Base-by-base conservation (phyloP, 2,797 vertebrate genomes). In the Rachycentron canadum region DNA sequence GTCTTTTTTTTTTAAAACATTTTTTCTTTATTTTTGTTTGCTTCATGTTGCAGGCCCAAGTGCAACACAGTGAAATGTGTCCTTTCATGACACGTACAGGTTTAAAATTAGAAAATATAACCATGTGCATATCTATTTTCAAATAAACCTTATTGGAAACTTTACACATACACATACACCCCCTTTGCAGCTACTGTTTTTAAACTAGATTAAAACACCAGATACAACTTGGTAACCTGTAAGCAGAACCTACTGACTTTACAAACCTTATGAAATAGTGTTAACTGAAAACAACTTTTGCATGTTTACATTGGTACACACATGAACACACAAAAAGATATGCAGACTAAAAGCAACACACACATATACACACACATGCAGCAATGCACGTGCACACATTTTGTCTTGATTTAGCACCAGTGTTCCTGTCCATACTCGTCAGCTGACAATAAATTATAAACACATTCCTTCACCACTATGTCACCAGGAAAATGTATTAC, bases 321-420 rank as follows among this genome's bases (percentile, higher is more conserved):
- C n/a, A 13, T 6, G 1, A 28, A 69, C 6, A 13, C 13, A 34
- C 23, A 60, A 41, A 69, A 17, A 62, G 41, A 47, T 14, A 73
- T 57, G 30, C 64, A 79, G 60, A 59, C 49, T 74, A 26, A 74
- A 69, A 55, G 19, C 2, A 68, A 69, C 50, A 61, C 50, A 57
- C 38, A 77, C n/a, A 40, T 53, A 66, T 58, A 49, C n/a, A 50
- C 34, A 64, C n/a, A 52, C 47, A 67, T 13, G 38, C 53, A 28
- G 40, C 21, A 26, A 74, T 69, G 57, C 70, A 72, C 45, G 0
- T 70, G 60, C 9, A 5, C 56, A 79, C 57, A 76, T 78, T 65
- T 79, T 67, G 66, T 83, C 77, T 79, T 77, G 60, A 76, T 88
- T 86, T 92, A 89, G 86, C 87, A 77, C 61, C 81, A 53, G 84